Conservation (phyloP, 2,113 vertebrate species). For the Dromaius novaehollandiae region DNA sequence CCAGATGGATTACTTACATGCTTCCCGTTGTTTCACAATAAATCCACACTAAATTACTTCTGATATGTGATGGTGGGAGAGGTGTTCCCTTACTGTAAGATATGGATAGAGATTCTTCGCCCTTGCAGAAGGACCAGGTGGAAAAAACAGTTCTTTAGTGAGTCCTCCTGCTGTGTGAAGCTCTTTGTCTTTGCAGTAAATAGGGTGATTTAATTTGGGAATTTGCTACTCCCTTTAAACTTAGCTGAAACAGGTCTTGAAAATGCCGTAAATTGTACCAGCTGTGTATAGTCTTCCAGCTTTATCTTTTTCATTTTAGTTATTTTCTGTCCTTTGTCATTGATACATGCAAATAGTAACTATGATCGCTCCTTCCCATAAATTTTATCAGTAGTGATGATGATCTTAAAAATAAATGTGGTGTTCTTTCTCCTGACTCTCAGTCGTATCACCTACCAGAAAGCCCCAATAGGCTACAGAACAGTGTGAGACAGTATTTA, state of each 20-base stretch:
- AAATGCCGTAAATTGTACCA: neutral
- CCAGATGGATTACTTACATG: neutral
- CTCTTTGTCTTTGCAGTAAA: slow-evolving; percentile 53
- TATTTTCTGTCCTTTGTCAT: neutral
- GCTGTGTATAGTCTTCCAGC: neutral
- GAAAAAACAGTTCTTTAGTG: neutral
- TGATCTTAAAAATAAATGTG: slow-evolving; percentile 56
- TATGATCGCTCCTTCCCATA: neutral
- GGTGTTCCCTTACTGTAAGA: neutral
- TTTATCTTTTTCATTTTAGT: neutral
- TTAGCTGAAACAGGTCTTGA: slow-evolving; percentile 13
- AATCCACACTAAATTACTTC: neutral
- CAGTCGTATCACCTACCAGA: slow-evolving; percentile 59
- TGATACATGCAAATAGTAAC: neutral
- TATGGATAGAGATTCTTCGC: neutral
- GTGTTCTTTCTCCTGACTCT: slow-evolving; percentile 45
- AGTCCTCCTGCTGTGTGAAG: slow-evolving; percentile 11
- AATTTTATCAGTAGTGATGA: slow-evolving; percentile 32
- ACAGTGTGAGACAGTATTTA: slow-evolving; percentile 63
- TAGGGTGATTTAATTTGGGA: slow-evolving; percentile 22
- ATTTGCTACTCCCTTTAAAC: slow-evolving; percentile 31
- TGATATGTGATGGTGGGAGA: neutral
- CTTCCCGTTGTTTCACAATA: neutral
- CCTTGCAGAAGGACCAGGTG: neutral
- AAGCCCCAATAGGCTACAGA: slow-evolving; percentile 56